Base-by-base conservation (phyloP, 2,113 vertebrate species). In the Myotis brandtii region DNA sequence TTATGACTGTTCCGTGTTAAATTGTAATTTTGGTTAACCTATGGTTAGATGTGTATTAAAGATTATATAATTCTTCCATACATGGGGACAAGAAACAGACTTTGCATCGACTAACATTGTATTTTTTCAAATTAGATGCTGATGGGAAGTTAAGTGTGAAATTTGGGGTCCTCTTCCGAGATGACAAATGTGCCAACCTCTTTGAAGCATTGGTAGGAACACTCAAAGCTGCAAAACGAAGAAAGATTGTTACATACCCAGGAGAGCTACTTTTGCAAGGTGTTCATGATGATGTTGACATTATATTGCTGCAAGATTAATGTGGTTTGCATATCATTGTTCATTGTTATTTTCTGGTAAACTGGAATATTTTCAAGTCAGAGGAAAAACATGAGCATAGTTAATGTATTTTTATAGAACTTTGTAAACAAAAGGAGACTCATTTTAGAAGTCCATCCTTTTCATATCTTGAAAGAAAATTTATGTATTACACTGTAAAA, bases 121-220 rank as follows among this genome's bases (percentile, higher is more conserved):
- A 25, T 96, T 94, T 93, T 94, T 67, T 94, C 67, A n/a, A 83
- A 86, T 96, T 97, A 99, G 99, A 99, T 97, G 98, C 98, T 46
- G 99, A 99, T 46, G 99, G 99, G 81, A 99, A 99, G 96, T 98
- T 98, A 76, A 98, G 98, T 0, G 99, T 99, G 93, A 99, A 99
- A 97, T 99, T 99, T 59, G 99, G 99, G 34, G 99, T 99, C 67
- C 98, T 99, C 82, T 99, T 99, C 94, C 98, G 91, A 18, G 99
- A 99, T 70, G 99, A 99, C 56, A 98, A 98, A 48, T 99, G 99
- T 97, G 99, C 99, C 98, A 99, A 99, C 96, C 99, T 99, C 97
- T 99, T 99, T 67, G 99, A 99, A 98, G 99, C 99, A 1, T 84
- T 99, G 40, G 99, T 99, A 59, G 99, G 99, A 87, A 99, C 99